Base-by-base conservation (phyloP, 2,113 vertebrate genomes). In the Vicugna pacos region DNA sequence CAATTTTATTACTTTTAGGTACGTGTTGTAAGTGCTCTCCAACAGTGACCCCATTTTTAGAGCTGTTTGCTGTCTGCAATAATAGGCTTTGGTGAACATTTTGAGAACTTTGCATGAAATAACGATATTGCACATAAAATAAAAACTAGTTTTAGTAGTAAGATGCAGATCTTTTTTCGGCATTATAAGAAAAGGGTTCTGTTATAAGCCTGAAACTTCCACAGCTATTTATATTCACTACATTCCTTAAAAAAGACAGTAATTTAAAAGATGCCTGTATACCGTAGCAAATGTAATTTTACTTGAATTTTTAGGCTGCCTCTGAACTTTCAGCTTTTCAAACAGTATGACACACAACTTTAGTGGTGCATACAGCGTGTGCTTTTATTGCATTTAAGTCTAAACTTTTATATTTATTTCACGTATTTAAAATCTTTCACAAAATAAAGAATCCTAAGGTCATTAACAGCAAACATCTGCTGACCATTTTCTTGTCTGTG, bases 391-490 rank as follows among this genome's bases (percentile, higher is more conserved):
- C 32, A 86, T 67, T 46, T 93, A 88, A 85, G n/a, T 52, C 82
- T 85, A n/a, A 50, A 50, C 6, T 75, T 86, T 42, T 32, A 64
- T 42, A 82, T 64, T 35, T 87, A 77, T 52, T 93, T 94, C 62
- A 65, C 60, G 17, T 62, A 35, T 42, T 93, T 89, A 69, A 95
- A 92, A 67, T 80, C 20, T 42, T 94, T 86, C 60, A 62, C 64
- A 46, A 91, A 82, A 87, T 77, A 26, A n/a, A 83, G 50, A 95
- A 16, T 85, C n/a, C 60, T 91, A 86, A 56, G 7, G 17, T 94
- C 35, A 80, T 88, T 92, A 69, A 58, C 58, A 89, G 80, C 70
- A 91, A 88, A 89, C 46, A 88, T 95, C 84, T 88, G n/a, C 80
- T 69, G 81, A 15, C 13, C 73, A 50, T 92, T 95, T 97, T 85